Percentiles rank a stretch among this genome's conserved stretches.
Conservation (phyloP, 64 coral and sea anemone genomes). For the Acropora yongei region DNA sequence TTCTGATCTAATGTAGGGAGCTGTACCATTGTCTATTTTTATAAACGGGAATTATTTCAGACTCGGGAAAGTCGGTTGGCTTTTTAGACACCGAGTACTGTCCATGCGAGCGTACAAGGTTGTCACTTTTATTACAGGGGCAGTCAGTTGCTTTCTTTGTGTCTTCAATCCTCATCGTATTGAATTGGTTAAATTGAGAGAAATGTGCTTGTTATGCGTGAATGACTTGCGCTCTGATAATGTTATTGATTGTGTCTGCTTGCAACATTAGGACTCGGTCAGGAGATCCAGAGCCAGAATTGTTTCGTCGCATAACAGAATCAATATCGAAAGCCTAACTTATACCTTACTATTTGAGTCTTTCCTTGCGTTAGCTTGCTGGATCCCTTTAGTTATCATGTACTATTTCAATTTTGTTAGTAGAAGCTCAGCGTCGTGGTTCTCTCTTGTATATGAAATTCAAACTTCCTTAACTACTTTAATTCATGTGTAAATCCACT, state of each 20-base stretch:
- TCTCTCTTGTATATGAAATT: neutral
- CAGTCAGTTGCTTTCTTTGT: neutral
- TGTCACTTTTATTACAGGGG: neutral
- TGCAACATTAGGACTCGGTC: neutral
- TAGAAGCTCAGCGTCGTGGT: too few species aligned
- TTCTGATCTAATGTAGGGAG: neutral
- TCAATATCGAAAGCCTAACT: neutral
- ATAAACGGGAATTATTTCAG: neutral
- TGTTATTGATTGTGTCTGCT: neutral
- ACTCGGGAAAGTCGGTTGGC: neutral
- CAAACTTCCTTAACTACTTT: neutral
- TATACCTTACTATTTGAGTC: neutral
- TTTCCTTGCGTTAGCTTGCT: neutral
- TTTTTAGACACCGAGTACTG: neutral
- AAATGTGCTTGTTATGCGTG: neutral
- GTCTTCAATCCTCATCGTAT: neutral
- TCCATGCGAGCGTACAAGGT: neutral
- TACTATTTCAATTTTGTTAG: neutral
- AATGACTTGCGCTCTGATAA: neutral
- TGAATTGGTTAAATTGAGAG: neutral
- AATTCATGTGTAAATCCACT: neutral
- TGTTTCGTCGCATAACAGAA: neutral
- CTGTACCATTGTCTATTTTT: neutral
- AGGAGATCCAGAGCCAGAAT: neutral
- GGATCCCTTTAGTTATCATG: neutral